Percentiles rank a stretch among this genome's conserved stretches.
phyloP scores from a whole-genome alignment of 2,888 invertebrate genomes.

The Eueremaeus valkanovi region DNA sequence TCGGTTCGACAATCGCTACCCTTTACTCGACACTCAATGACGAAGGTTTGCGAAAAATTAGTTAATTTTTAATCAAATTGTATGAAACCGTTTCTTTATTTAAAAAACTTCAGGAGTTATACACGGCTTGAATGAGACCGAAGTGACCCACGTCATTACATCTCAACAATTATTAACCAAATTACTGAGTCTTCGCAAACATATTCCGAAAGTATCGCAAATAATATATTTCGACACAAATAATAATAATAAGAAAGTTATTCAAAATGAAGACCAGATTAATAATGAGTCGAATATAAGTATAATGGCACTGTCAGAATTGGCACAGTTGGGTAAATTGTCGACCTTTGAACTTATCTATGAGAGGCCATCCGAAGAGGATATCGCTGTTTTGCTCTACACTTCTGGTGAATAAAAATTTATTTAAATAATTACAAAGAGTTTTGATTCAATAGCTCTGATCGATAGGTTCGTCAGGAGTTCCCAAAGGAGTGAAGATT shows the following conservation, averaged over 20 bases:
- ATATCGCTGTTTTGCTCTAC: conserved; percentile 97
- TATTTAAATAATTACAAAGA: background rate
- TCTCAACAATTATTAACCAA: conserved; percentile 86
- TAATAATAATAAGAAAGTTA: conserved; percentile 1
- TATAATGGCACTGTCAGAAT: conserved; percentile 53
- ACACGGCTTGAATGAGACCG: conserved; percentile 87
- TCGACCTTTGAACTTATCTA: conserved; percentile 3
- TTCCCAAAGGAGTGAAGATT: conserved; percentile 51
- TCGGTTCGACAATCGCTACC: conserved; percentile 68
- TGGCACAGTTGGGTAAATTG: conserved; percentile 74
- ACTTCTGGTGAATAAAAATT: conserved; percentile 67
- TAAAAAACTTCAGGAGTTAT: conserved; percentile 60
- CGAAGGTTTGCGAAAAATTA: conserved; percentile 62
- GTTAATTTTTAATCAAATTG: background rate
- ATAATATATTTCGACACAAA: conserved; percentile 52
- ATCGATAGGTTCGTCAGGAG: conserved; percentile 57
- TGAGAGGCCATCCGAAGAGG: conserved; percentile 62
- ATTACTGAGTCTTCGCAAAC: conserved; percentile 57
- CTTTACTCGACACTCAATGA: conserved; percentile 95
- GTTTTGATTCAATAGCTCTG: background rate
- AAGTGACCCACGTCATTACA: conserved; percentile 87
- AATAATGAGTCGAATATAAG: conserved; percentile 35
- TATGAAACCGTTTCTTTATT: background rate
- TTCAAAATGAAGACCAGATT: conserved; percentile 51
- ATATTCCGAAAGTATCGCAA: conserved; percentile 59